A percentile compares a stretch with the other conserved stretches of the same genome.
Conservation (phyloP, 2,888 invertebrate genomes). For the Acanthopleura granulata region DNA sequence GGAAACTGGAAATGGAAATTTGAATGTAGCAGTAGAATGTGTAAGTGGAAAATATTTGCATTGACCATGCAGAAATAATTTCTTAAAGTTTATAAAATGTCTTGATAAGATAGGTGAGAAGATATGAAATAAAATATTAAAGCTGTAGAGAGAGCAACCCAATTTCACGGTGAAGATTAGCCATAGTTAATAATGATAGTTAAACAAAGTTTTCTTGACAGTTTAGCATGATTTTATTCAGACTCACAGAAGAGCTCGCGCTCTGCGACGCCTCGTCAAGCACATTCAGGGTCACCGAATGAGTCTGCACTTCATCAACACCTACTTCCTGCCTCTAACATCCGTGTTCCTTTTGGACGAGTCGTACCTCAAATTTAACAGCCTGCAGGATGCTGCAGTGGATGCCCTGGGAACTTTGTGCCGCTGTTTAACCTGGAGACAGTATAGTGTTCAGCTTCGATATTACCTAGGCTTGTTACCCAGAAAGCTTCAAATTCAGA, state of each 20-base stretch:
- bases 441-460: constrained; percentile 86
- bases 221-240: constrained; percentile 73
- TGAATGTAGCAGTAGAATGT: too few species aligned
- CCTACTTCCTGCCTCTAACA: constrained; percentile 88
- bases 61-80: too few species aligned
- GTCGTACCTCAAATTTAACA: constrained; percentile 78
- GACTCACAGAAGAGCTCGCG: constrained; percentile 86
- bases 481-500: constrained; percentile 80
- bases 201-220: neutral
- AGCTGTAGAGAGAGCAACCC: too few species aligned
- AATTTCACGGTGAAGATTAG: too few species aligned
- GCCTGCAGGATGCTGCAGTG: constrained; percentile 85
- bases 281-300: constrained; percentile 56
- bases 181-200: too few species aligned
- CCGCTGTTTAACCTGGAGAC: constrained; percentile 87
- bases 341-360: constrained; percentile 85
- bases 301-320: constrained; percentile 77
- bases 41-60: too few species aligned
- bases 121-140: too few species aligned
- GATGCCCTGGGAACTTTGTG: constrained; percentile 84
- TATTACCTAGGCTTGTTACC: constrained; percentile 84
- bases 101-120: too few species aligned
- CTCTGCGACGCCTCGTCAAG: constrained; percentile 77
- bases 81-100: too few species aligned
- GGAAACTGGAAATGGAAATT: too few species aligned